Evolutionary conservation across 2,888 invertebrate genomes (phyloP).

Genomic region (Cordilura impudica): DNA sequence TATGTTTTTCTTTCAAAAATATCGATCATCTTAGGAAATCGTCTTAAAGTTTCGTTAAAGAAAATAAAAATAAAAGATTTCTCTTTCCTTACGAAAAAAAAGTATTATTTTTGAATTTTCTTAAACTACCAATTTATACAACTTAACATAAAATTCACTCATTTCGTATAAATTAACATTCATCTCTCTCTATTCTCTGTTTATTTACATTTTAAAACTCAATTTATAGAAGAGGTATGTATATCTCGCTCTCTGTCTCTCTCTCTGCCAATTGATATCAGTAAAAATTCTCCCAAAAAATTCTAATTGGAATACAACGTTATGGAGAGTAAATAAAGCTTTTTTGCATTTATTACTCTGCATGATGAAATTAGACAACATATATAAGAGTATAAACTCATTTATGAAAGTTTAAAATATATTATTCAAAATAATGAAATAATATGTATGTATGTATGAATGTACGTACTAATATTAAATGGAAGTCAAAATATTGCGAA

Average conservation of each 20-base stretch:
- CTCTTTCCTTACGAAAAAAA: too few species aligned
- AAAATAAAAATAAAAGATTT: too few species aligned
- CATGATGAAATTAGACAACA: conserved; percentile 26
- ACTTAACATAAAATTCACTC: conserved; percentile 18
- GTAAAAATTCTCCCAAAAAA: too few species aligned
- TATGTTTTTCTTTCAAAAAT: too few species aligned
- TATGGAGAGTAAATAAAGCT: conserved; percentile 7
- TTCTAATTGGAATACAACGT: conserved; percentile 17
- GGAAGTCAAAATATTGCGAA: conserved; percentile 6
- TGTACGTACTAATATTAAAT: conserved; percentile 5
- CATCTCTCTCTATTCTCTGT: background rate
- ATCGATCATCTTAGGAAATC: too few species aligned
- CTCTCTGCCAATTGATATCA: background rate
- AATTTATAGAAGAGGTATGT: background rate
- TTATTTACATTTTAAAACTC: conserved; percentile 34
- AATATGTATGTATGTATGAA: background rate
- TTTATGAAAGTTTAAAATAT: conserved; percentile 18
- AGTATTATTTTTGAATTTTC: conserved; percentile 47
- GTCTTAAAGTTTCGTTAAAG: too few species aligned
- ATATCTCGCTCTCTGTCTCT: background rate
- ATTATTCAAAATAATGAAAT: background rate
- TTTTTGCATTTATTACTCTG: background rate
- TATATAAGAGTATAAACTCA: too few species aligned
- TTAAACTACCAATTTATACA: conserved; percentile 29
- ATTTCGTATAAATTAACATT: background rate